phyloP scores from a whole-genome alignment of 2,888 invertebrate species.

The Eustalomyia histrio region DNA sequence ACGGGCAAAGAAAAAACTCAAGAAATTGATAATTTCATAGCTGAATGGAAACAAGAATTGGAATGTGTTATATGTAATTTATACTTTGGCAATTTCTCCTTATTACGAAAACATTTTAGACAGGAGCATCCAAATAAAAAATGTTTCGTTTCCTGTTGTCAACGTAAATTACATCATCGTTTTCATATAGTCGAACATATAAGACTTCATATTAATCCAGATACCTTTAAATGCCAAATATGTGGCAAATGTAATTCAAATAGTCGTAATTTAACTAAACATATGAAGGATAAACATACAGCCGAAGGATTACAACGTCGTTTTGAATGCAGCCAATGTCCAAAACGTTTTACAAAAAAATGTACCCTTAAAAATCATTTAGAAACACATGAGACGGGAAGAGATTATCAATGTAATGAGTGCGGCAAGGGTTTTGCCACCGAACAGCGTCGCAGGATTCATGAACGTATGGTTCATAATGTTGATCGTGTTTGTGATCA shows the following conservation, averaged over 20 bases:
- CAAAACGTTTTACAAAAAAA: slow-evolving; percentile 65
- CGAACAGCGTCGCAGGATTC: slow-evolving; percentile 62
- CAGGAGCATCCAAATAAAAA: slow-evolving; percentile 62
- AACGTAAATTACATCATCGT: slow-evolving; percentile 67
- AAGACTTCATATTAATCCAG: slow-evolving; percentile 67
- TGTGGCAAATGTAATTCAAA: slow-evolving; percentile 66
- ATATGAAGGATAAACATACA: slow-evolving; percentile 65
- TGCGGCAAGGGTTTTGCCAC: slow-evolving; percentile 69
- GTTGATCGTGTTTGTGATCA: slow-evolving; percentile 65
- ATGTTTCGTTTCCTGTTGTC: slow-evolving; percentile 68
- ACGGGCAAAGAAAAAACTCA: slow-evolving; percentile 53
- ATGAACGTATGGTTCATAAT: slow-evolving; percentile 64
- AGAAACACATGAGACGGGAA: slow-evolving; percentile 66
- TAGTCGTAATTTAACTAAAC: slow-evolving; percentile 63
- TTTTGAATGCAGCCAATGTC: slow-evolving; percentile 66
- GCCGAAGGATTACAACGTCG: slow-evolving; percentile 53
- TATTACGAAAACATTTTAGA: slow-evolving; percentile 65
- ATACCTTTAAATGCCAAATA: slow-evolving; percentile 67
- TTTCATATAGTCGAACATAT: slow-evolving; percentile 69
- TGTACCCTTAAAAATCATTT: slow-evolving; percentile 65
- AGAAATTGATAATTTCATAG: slow-evolving; percentile 61
- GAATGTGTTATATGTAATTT: slow-evolving; percentile 66
- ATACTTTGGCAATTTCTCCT: slow-evolving; percentile 56
- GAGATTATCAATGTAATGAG: slow-evolving; percentile 67
- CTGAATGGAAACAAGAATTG: slow-evolving; percentile 64